These are phyloP conservation scores for Microctenopoma stevenorrisi DNA, from an alignment of 2,797 vertebrate genomes.

Conservation along the genomic window DNA sequence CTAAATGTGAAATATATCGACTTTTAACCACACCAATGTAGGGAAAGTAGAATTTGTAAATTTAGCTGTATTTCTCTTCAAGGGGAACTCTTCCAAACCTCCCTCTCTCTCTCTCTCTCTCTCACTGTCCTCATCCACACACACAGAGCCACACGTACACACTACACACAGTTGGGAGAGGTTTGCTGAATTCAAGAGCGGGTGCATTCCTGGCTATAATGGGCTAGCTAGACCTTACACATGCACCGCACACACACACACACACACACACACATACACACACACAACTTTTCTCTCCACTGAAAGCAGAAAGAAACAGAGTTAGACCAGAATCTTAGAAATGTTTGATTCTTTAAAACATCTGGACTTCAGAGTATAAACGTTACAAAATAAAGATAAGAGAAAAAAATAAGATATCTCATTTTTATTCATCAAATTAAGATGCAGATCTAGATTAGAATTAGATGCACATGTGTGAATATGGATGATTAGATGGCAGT, in stretches of 20 bases:
- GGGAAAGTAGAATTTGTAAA: slow-evolving; percentile 35
- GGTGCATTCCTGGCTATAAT: slow-evolving; percentile 77
- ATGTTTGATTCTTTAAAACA: slow-evolving; percentile 31
- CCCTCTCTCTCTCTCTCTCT: slow-evolving; percentile 1
- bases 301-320: slow-evolving; percentile 43
- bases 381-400: too few relatives aligned
- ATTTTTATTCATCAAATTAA: too few relatives aligned
- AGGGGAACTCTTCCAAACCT: slow-evolving; percentile 46
- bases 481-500: background rate
- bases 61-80: slow-evolving; percentile 51
- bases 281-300: slow-evolving; percentile 25
- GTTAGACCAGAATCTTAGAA: slow-evolving; percentile 47
- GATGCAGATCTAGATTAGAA: too few relatives aligned
- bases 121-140: background rate
- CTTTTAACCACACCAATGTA: slow-evolving; percentile 24
- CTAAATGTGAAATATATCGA: slow-evolving; percentile 32
- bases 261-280: slow-evolving; percentile 11
- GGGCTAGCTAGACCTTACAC: slow-evolving; percentile 59
- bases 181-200: slow-evolving; percentile 70
- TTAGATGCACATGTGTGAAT: background rate
- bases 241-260: slow-evolving; percentile 15
- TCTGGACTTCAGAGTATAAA: slow-evolving; percentile 11
- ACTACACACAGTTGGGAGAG: slow-evolving; percentile 63
- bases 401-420: too few relatives aligned
- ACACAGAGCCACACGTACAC: slow-evolving; percentile 2